Base-by-base conservation (phyloP, 2,888 invertebrate genomes). In the Drosophila siamana region DNA sequence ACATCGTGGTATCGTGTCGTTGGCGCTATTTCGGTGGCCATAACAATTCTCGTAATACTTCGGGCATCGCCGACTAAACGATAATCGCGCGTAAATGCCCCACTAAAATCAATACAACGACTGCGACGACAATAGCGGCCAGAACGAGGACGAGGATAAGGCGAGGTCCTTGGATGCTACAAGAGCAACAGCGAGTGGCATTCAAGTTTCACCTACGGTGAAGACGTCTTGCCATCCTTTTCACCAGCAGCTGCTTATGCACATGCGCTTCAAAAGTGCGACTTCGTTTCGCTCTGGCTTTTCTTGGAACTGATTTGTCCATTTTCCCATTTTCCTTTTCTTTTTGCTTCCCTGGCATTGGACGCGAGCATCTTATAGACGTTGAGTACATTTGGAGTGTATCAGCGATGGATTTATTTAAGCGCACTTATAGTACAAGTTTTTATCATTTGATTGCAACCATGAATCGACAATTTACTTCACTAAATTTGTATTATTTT, bases 71-170 rank as follows among this genome's bases (percentile, higher is more conserved):
- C 86, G 90, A 90, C 91, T 91, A 91, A 90, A 91, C 90, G 91
- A 90, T 91, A 90, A 91, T 91, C 88, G 89, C 89, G 87, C 90
- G 86, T 91, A 91, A 91, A 90, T 87, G 91, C 88, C 89, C 91
- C 88, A 91, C 91, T 91, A 91, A 91, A 91, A 91, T 91, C 91
- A 91, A 91, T 91, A 91, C 89, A 77, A 89, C 74, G 82, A 80
- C 82, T 71, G 62, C 71, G 72, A 63, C 70, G 69, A 74, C 71
- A 62, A 71, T 64, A 65, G 56, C 50, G 9, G 54, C 54, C 44
- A 65, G 26, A 38, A 36, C 38, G 28, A 36, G 13, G 36, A 68
- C 60, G 48, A 65, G 43, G 30, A 43, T 15, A 38, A 15, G 36
- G 15, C 47, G 67, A 69, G 61, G 54, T 50, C 59, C 51, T 60